Percentiles rank a stretch among this genome's conserved stretches.
phyloP scores from a whole-genome alignment of 2,113 vertebrate species.

The Mormyrus iriodes region DNA sequence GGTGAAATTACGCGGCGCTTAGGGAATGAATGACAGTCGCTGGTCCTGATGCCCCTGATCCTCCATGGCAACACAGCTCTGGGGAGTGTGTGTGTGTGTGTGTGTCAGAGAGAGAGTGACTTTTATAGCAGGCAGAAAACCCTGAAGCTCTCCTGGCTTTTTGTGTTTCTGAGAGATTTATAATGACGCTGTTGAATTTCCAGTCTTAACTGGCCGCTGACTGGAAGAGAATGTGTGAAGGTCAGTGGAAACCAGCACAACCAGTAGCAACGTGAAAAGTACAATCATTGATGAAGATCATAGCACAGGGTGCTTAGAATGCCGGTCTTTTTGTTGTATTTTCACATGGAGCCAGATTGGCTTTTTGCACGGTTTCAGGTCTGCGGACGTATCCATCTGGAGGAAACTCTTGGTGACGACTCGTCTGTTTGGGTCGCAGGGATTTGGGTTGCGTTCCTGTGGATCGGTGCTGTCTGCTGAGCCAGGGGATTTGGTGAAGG shows the following conservation, averaged over 20 bases:
- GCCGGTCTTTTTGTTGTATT: neutral
- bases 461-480: neutral
- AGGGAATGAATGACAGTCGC: slow-evolving; percentile 27
- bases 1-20: slow-evolving; percentile 32
- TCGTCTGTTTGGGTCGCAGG: neutral
- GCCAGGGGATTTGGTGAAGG: neutral
- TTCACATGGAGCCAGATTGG: neutral
- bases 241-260: slow-evolving; percentile 6
- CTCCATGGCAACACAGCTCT: slow-evolving; percentile 22
- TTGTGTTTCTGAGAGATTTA: neutral
- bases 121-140: slow-evolving; percentile 3
- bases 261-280: neutral
- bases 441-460: neutral
- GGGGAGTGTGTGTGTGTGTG: neutral
- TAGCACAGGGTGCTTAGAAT: neutral
- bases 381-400: neutral
- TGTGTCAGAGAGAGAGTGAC: too few species aligned
- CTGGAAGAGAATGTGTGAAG: slow-evolving; percentile 13
- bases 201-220: neutral
- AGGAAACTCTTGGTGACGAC: neutral
- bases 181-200: neutral
- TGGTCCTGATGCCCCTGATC: slow-evolving; percentile 17
- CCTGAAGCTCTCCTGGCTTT: neutral
- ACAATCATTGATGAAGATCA: slow-evolving; percentile 6
- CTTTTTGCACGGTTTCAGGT: neutral